Evolutionary conservation across 2,113 vertebrate species (phyloP), one percentile per base, ranked within the genome.

Genomic region (Oxyura jamaicensis): DNA sequence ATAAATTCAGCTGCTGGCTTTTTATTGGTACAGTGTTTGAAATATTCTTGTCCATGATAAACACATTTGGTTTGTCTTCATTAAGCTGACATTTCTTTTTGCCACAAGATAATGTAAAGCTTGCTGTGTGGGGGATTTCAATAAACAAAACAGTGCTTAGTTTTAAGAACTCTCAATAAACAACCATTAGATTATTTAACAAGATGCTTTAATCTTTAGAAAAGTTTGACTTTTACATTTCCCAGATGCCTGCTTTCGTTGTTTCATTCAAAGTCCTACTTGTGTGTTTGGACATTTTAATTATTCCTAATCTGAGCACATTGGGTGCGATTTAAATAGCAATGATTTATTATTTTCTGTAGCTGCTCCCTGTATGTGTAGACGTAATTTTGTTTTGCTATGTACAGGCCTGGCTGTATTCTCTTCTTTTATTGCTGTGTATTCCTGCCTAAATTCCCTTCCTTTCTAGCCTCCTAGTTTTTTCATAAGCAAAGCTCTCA

Each of bases 141-240:
- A 88, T 97, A 96, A 97, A 97, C 95, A 97, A 97, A 97, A 96
- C 95, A 94, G 91, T 94, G 92, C 95, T 97, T 97, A 96, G 87
- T 95, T 97, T 97, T 97, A 98, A 98, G 97, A 97, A 96, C 83
- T 95, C 94, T 91, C 83, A 96, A 93, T 97, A 97, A 96, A 97
- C 96, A 97, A 79, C 92, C 69, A 87, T 96, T 95, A 96, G 88
- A 95, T 53, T 96, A 88, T 95, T 92, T 91, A 96, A 91, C 75
- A 86, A 97, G 95, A 91, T 91, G 62, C 97, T 94, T 96, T 93
- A 80, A 95, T 97, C 96, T 97, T 96, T 73, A 93, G 89, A 88
- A 94, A 96, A 98, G 59, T 97, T 98, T 98, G 97, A 97, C 95
- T 95, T 95, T 87, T 95, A 95, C 96, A 91, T 97, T 98, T 96